Base-by-base conservation (phyloP, 1,140 invertebrate genomes). In the Anoplolepis gracilipes region DNA sequence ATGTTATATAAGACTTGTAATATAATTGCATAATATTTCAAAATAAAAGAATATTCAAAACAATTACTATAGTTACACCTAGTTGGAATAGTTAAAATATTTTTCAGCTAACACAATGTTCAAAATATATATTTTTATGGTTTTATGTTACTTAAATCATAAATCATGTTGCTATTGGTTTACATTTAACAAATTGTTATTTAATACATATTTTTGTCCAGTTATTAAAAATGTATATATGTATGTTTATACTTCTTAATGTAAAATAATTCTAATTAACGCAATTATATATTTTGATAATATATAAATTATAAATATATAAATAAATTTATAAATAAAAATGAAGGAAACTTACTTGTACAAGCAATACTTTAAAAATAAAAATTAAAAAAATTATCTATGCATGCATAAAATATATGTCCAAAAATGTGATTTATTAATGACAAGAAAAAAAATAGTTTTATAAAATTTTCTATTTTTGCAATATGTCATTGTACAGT, bases 381-480 rank as follows among this genome's bases (percentile, higher is more conserved):
- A 7, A 39, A 39, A 39, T 39, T 6, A 39, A 39, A 8, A 7
- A 39, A 39, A 7, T 39, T 39, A 7, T 39, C 36, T 39, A 7
- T 39, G 36, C 7, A 39, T 39, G 36, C 36, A 39, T 39, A 39
- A 39, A 39, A 39, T 39, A 39, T 39, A 39, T 8, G 36, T 39
- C 8, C 36, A 7, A 62, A 28, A 62, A 62, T 62, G 11, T 30
- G 59, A n/a, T 49, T 0, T 49, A 4, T 2, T n/a, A 33, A 64
- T 10, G n/a, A n/a, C n/a, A 10, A n/a, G 30, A 33, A 16, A 64
- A 33, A 16, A 28, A 72, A 28, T 49, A 49, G 3, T 72, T 72
- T 72, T 16, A 30, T 72, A 28, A 19, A 72, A 49, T 49, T 72
- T 28, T 72, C n/a, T 30, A 72, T 2, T 72, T n/a, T 30, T 46